Percentiles rank a stretch among this genome's conserved stretches.
Evolutionary conservation across 1,140 invertebrate species (phyloP).

Genomic region (Proctacanthus coquilletti): DNA sequence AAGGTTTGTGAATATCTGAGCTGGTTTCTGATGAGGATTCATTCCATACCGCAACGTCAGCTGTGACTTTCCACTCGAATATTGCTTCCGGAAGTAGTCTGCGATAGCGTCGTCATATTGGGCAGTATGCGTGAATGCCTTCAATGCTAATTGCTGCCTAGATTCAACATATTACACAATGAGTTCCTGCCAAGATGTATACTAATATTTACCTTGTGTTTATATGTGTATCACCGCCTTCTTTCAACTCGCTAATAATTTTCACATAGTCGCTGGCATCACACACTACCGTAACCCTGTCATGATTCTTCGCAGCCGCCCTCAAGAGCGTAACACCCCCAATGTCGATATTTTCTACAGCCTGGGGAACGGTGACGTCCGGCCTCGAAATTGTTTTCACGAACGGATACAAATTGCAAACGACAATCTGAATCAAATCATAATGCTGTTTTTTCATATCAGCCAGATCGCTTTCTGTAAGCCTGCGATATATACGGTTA

Average conservation of each 20-base stretch:
- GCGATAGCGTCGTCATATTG: constrained; percentile 89
- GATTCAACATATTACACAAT: too few relatives aligned
- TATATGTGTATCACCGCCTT: constrained; percentile 42
- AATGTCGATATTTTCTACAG: constrained; percentile 97
- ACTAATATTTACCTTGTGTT: constrained; percentile 60
- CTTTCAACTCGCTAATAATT: constrained; percentile 55
- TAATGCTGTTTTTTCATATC: constrained; percentile 68
- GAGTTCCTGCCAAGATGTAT: too few relatives aligned
- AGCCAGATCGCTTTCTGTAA: constrained; percentile 58
- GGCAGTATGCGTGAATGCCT: constrained; percentile 93
- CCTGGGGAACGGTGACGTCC: constrained; percentile 69
- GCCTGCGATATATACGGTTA: constrained; percentile 6
- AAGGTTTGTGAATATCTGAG: constrained; percentile 76
- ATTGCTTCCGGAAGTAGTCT: constrained; percentile 89
- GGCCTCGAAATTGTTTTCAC: constrained; percentile 71
- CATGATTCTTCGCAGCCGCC: constrained; percentile 94
- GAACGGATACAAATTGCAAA: constrained; percentile 97
- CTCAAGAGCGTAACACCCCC: constrained; percentile 88
- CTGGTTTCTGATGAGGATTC: constrained; percentile 96
- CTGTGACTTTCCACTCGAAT: constrained; percentile 60
- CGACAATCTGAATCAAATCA: constrained; percentile 63
- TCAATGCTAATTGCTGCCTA: constrained; percentile 60
- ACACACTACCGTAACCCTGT: constrained; percentile 87
- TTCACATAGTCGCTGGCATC: constrained; percentile 80
- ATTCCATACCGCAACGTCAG: constrained; percentile 82